Evolutionary conservation across 1,140 invertebrate genomes (phyloP), one percentile per base, ranked within the genome.

Genomic region (Drosophila nannoptera): DNA sequence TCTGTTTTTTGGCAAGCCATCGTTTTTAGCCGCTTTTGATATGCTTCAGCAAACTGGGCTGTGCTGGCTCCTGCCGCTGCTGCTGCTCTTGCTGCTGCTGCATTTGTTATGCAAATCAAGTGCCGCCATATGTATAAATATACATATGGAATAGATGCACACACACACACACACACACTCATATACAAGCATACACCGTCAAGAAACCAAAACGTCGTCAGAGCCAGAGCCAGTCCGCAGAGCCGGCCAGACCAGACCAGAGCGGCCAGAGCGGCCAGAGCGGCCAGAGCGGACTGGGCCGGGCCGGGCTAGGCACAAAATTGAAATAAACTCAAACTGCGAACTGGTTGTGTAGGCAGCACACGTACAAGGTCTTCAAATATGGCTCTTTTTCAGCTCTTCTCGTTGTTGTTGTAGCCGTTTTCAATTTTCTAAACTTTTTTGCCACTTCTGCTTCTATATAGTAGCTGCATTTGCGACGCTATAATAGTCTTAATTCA

Each of bases 81-180:
- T 43, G 69, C 35, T 53, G 69, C 33, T 64, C 54, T 22, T 61
- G 64, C 32, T 71, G 69, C 55, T 56, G 78, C 62, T 76, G 80
- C 80, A 83, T 83, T 83, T 83, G 80, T 83, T 86, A 83, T 83
- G 80, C 80, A 83, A 83, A 83, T 83, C 81, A 83, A 86, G 80
- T 83, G 80, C 81, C 69, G 78, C 78, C 78, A 83, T 78, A 65
- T 72, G 54, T 55, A 66, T 60, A 40, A 42, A 49, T 35, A 76
- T 59, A 71, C 29, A 59, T 59, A 71, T 54, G 22, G 22, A 22
- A 61, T 42, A 52, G 58, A 63, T 36, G 35, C 35, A 66, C 3
- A 40, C 38, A 60, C 16, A 40, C 49, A 43, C n/a, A 53, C 5
- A 59, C 22, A 22, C 22, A 22, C 22, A 22, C 22, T 22, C 22